Evolutionary conservation across 2,888 invertebrate species (phyloP), one percentile per base, ranked within the genome.

Genomic region (Pyrocoelia pectoralis): DNA sequence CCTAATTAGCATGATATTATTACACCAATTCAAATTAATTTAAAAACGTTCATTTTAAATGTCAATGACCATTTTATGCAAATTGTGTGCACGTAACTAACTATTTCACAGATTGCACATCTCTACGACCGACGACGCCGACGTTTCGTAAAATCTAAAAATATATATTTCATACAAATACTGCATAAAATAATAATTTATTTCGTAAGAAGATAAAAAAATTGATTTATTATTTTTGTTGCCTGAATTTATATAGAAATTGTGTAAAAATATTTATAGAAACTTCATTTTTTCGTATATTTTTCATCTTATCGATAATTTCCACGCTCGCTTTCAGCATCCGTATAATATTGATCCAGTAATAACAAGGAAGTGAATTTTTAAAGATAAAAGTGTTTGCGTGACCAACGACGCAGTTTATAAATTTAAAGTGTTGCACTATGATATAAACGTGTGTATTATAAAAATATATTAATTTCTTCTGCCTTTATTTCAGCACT

Each of bases 351-450:
- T 46, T 46, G 46, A 46, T 46, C 46, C 46, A 17, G n/a, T 46
- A 46, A 41, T 41, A 41, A 46, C 46, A 46, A 18, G 46, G 46
- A 46, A 46, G 46, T 41, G n/a, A 46, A 46, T 46, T 46, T 46
- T 2, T 2, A 46, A 10, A 17, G 18, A 17, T 17, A 46, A 46
- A 46, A 9, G 15, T 46, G 3, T 46, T 46, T 46, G 18, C 17
- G 46, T 46, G 46, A 46, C 46, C 46, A 15, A 46, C 15, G 46
- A 46, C 46, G 15, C 46, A 46, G 17, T 46, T 17, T 15, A 46
- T 46, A 46, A 46, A 46, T 46, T 46, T 46, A 15, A 46, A 46
- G 17, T 17, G 15, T 46, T 46, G n/a, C n/a, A 41, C 13, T 1
- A 14, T 41, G 41, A 41, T 41, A 41, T 41, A 41, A n/a, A n/a